phyloP scores from a whole-genome alignment of 2,888 invertebrate species.

The Protodeltote pygarga region DNA sequence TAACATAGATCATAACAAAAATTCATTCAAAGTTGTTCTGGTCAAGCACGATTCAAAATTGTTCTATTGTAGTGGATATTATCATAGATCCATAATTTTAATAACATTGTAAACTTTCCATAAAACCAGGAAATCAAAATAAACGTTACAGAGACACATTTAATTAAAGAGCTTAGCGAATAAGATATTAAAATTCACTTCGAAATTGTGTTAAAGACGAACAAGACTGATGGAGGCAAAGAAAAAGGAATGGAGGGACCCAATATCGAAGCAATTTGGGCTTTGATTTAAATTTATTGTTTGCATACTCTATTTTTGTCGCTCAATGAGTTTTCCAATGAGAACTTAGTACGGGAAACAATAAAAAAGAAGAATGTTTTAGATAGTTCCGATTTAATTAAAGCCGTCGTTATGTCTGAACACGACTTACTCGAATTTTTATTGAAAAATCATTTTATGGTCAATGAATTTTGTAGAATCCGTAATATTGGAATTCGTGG shows the following conservation, averaged over 20 bases:
- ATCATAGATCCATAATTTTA: background rate
- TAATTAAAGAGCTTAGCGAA: conserved; percentile 50
- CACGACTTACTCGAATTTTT: conserved; percentile 13
- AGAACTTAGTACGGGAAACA: conserved; percentile 39
- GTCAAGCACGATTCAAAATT: no score
- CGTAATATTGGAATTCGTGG: conserved; percentile 10
- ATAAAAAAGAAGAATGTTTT: conserved; percentile 29
- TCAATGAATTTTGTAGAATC: conserved; percentile 5
- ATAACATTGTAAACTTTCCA: conserved; percentile 9
- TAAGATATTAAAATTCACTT: conserved; percentile 64
- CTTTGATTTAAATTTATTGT: conserved; percentile 80
- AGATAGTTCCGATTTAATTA: conserved; percentile 31
- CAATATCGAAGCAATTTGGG: conserved; percentile 70
- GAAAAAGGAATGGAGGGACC: conserved; percentile 63
- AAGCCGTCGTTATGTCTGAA: conserved; percentile 29
- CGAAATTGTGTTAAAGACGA: conserved; percentile 57
- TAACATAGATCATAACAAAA: no score
- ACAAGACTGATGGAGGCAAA: conserved; percentile 55
- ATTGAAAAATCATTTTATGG: conserved; percentile 10
- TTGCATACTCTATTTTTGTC: conserved; percentile 62
- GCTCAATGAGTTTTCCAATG: conserved; percentile 50
- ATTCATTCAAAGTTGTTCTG: no score
- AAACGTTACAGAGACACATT: conserved; percentile 31
- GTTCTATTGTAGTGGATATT: background rate
- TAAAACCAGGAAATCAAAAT: conserved; percentile 37